Evolutionary conservation across 2,797 vertebrate species (phyloP).

Genomic region (Protonibea diacanthus): DNA sequence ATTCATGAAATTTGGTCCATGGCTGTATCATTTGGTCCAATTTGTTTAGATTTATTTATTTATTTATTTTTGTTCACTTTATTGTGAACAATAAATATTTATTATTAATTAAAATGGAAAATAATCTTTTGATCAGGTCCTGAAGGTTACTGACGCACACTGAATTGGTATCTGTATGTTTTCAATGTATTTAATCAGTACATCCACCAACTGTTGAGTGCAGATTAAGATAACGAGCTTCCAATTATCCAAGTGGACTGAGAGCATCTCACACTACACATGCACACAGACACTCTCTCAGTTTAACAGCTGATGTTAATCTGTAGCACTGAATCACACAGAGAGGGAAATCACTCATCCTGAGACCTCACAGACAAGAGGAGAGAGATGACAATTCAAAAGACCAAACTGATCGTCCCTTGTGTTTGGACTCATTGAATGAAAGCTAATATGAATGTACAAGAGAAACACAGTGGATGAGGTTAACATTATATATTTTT

Average conservation of each 20-base stretch:
- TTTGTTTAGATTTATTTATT: no score
- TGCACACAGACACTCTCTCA: background rate
- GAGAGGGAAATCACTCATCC: conserved; percentile 5
- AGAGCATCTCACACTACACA: background rate
- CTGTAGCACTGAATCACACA: conserved; percentile 1
- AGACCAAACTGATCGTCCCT: conserved; percentile 2
- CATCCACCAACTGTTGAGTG: conserved; percentile 14
- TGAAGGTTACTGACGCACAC: background rate
- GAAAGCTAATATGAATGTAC: background rate
- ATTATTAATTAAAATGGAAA: background rate
- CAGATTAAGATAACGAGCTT: conserved; percentile 48
- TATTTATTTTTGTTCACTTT: background rate
- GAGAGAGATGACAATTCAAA: background rate
- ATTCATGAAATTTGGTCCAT: no score
- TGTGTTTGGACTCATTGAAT: background rate
- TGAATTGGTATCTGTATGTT: background rate
- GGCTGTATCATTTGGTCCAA: no score
- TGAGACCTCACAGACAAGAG: conserved; percentile 11
- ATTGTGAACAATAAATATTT: no score
- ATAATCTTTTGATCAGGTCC: background rate
- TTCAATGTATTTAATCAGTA: conserved; percentile 12
- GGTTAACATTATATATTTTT: background rate
- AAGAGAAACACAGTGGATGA: no score
- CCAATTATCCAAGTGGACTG: conserved; percentile 42
- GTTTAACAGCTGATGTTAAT: conserved; percentile 36